These are phyloP conservation scores for Tetramorium bicarinatum DNA, from an alignment of 2,888 invertebrate genomes.

Conservation along the genomic window DNA sequence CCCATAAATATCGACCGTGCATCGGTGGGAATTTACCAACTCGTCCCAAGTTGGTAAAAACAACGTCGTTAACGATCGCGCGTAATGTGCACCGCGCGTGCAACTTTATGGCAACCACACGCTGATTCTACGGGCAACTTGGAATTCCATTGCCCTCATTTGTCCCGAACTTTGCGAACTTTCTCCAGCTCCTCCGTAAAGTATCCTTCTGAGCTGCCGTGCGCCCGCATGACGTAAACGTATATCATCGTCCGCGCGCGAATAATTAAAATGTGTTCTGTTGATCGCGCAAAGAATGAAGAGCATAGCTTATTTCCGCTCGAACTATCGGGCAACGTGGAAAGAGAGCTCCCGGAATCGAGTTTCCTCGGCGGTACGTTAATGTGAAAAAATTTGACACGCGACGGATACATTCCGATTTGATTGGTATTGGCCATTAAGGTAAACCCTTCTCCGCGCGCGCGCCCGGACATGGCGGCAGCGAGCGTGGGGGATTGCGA, in stretches of 20 bases:
- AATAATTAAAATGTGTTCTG: constrained; percentile 42
- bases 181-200: not conserved
- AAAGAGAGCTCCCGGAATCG: not conserved
- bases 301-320: not conserved
- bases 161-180: constrained; percentile 34
- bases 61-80: constrained; percentile 52
- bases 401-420: not conserved
- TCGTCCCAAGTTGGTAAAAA: constrained; percentile 35
- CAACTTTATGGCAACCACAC: constrained; percentile 38
- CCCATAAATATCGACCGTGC: constrained; percentile 1
- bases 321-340: not conserved
- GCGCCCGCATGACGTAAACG: constrained; percentile 25
- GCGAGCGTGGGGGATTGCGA: constrained; percentile 36
- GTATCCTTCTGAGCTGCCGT: constrained; percentile 6
- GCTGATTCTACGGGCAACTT: constrained; percentile 38
- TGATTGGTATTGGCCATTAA: constrained; percentile 26
- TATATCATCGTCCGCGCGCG: constrained; percentile 28
- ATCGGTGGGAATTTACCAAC: constrained; percentile 30
- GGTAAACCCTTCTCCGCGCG: not conserved
- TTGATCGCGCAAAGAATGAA: not conserved
- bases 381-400: constrained; percentile 1
- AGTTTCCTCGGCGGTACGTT: not conserved
- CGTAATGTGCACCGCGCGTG: constrained; percentile 46
- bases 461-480: constrained; percentile 12
- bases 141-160: constrained; percentile 52